Evolutionary conservation across 2,888 invertebrate species (phyloP).

Genomic region (Hypsopygia costalis): DNA sequence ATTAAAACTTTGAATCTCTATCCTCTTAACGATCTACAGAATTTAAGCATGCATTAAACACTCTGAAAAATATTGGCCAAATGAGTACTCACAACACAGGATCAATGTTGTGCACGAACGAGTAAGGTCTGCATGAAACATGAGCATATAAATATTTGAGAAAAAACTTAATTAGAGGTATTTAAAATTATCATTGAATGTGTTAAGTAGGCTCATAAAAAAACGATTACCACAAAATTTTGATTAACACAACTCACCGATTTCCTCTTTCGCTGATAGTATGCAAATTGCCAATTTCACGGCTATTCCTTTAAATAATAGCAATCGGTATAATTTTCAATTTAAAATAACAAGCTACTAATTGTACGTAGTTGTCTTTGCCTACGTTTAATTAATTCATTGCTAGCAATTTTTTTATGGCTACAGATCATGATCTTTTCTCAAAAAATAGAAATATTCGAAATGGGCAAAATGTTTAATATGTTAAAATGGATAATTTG

Average conservation of each 20-base stretch:
- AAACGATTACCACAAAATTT: neutral
- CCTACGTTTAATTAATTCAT: no score
- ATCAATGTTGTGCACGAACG: conserved; percentile 75
- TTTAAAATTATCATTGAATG: no score
- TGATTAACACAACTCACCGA: no score
- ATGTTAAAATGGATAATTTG: no score
- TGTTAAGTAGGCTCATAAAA: neutral
- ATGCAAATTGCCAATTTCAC: neutral
- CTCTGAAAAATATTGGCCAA: conserved; percentile 15
- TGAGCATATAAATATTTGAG: conserved; percentile 13
- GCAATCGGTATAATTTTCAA: no score
- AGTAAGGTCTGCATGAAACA: conserved; percentile 66
- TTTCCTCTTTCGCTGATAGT: no score
- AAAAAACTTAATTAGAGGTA: neutral
- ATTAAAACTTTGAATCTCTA: no score
- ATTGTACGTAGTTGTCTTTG: no score
- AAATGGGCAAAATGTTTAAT: no score
- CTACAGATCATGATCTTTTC: no score
- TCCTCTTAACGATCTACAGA: neutral
- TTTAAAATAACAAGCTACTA: neutral
- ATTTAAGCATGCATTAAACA: conserved; percentile 26
- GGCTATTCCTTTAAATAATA: neutral
- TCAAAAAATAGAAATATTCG: no score
- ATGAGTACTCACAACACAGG: conserved; percentile 63
- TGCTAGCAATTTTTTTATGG: no score